Base-by-base conservation (phyloP, 2,113 vertebrate species). In the Oceanodroma tethys region DNA sequence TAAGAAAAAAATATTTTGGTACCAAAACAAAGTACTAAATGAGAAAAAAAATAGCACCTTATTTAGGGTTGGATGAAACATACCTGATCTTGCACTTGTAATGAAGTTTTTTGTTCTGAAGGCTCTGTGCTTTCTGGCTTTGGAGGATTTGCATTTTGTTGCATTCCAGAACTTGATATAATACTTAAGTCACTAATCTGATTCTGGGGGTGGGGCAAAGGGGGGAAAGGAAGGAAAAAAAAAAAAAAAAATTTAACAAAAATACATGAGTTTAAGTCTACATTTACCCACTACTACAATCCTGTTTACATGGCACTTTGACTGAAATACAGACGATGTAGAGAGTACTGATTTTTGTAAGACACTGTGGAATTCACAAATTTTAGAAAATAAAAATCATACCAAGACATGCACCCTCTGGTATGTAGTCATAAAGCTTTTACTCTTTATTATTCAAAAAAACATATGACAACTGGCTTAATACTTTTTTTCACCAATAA, bases 61-160 rank as follows among this genome's bases (percentile, higher is more conserved):
- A 50, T 43, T 53, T 66, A 22, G 18, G 32, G 22, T 73, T 85
- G 40, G n/a, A 63, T 60, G 56, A 72, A 92, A 98, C 97, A 47
- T 97, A 98, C 98, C 97, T 98, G 98, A 76, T 98, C 98, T 85
- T 98, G 98, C 66, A 97, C 48, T 93, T 96, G 96, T 59, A 96
- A 80, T 7, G 97, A 93, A 59, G 90, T 78, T 29, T 43, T 97
- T 47, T 97, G 96, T 58, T 98, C 98, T 56, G 97, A 90, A 66
- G 87, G 81, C 53, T 98, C 98, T 20, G 95, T 90, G 79, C 94
- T 97, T 95, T 98, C 98, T 43, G 96, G 59, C 86, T 98, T 98
- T 18, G 90, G 78, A 70, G 97, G 88, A 82, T 97, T 98, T 95
- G 93, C 75, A 84, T 97, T 97, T 91, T 97, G 97, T 38, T 98